Percentiles rank a stretch among this genome's conserved stretches.
phyloP scores from a whole-genome alignment of 2,888 invertebrate genomes.

The Ophion slaviceki region DNA sequence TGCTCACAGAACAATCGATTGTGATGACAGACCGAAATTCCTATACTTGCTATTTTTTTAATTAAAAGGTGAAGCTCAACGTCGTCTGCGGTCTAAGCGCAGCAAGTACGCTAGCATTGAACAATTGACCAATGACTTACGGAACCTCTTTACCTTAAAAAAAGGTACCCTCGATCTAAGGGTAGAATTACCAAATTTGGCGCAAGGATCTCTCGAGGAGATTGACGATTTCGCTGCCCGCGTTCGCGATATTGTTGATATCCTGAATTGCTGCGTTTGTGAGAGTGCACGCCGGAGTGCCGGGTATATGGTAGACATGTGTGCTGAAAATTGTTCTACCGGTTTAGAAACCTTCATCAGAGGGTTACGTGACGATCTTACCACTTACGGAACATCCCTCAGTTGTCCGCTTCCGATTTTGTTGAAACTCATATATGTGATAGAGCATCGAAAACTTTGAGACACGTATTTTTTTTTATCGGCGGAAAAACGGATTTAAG shows the following conservation, averaged over 20 bases:
- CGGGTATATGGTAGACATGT: neutral
- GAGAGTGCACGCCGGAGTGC: neutral
- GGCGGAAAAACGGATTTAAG: too few species aligned
- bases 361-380: neutral
- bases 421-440: too few species aligned
- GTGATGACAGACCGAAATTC: neutral
- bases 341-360: neutral
- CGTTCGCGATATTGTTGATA: neutral
- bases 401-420: too few species aligned
- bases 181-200: neutral
- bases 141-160: neutral
- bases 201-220: neutral
- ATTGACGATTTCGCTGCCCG: neutral
- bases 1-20: neutral
- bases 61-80: neutral
- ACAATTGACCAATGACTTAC: neutral
- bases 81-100: neutral
- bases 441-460: too few species aligned
- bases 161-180: slow-evolving; percentile 3
- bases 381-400: too few species aligned
- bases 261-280: neutral
- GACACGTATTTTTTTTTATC: too few species aligned
- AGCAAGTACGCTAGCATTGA: neutral
- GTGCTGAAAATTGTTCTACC: neutral
- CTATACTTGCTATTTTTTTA: neutral